Conservation (phyloP, 1,140 invertebrate genomes). For the Papilio glaucus region DNA sequence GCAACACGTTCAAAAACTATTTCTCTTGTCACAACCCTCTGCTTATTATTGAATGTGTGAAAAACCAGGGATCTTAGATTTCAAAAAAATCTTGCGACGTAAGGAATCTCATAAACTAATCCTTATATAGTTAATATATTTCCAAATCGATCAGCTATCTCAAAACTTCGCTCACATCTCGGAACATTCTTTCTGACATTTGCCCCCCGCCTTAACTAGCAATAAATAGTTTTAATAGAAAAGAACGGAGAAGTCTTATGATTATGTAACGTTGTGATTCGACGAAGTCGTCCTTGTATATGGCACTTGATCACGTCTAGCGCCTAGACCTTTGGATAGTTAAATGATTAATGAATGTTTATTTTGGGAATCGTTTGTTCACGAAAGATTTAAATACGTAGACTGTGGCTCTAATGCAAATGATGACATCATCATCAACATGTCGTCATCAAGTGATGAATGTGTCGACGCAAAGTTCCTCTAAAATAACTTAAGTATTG, state of each 20-base stretch:
- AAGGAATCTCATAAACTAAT: neutral
- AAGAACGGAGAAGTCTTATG: neutral
- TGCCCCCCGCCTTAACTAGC: neutral
- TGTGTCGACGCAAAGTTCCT: neutral
- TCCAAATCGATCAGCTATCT: no score
- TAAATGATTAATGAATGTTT: no score
- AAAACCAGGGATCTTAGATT: neutral
- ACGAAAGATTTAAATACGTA: neutral
- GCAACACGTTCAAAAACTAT: neutral
- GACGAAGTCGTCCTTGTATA: neutral
- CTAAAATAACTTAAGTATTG: neutral
- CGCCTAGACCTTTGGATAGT: no score
- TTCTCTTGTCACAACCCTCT: neutral
- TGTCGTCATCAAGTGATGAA: neutral
- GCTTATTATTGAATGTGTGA: neutral
- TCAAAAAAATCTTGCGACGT: neutral
- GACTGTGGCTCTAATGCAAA: neutral
- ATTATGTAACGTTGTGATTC: neutral
- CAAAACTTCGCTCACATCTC: no score
- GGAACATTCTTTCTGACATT: neutral
- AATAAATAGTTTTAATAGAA: constrained; percentile 3
- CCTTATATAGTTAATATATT: no score
- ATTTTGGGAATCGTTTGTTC: neutral
- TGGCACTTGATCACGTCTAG: no score
- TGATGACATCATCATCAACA: no score